A percentile compares a stretch with the other conserved stretches of the same genome.
phyloP scores from a whole-genome alignment of 2,888 invertebrate species.

The Orthonychiurus folsomi region DNA sequence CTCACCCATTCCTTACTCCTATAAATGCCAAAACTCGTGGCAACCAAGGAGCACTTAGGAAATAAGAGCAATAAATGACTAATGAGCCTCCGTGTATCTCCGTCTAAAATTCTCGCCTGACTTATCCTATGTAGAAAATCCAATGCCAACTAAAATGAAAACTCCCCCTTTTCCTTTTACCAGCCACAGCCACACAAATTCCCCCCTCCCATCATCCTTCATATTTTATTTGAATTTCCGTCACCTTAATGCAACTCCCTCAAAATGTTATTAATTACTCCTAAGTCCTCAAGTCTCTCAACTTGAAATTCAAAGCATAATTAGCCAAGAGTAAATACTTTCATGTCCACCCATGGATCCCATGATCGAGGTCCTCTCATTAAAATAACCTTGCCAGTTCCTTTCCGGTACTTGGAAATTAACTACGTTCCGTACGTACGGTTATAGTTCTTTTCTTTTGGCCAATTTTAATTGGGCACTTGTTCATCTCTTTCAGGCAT shows the following conservation, averaged over 20 bases:
- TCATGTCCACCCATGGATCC: background rate
- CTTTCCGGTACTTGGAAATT: background rate
- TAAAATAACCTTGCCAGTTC: background rate
- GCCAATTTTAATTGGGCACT: background rate
- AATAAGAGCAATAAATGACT: background rate
- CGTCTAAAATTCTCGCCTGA: background rate
- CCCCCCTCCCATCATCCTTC: background rate
- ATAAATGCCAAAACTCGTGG: too few species aligned
- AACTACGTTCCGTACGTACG: too few species aligned
- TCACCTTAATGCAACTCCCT: too few species aligned
- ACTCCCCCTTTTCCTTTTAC: too few species aligned
- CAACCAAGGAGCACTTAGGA: too few species aligned
- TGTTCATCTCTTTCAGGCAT: too few species aligned
- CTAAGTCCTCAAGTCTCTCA: background rate
- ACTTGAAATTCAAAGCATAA: background rate
- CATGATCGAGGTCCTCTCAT: too few species aligned
- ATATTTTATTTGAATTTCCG: too few species aligned
- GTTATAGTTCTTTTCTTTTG: too few species aligned
- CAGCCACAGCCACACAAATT: background rate
- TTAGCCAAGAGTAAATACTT: background rate
- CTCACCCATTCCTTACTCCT: background rate
- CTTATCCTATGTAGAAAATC: background rate
- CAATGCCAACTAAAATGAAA: background rate
- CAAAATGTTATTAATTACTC: conserved; percentile 1
- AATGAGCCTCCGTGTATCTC: background rate